Evolutionary conservation across 2,888 invertebrate species (phyloP).

Genomic region (Melanotus villosus): DNA sequence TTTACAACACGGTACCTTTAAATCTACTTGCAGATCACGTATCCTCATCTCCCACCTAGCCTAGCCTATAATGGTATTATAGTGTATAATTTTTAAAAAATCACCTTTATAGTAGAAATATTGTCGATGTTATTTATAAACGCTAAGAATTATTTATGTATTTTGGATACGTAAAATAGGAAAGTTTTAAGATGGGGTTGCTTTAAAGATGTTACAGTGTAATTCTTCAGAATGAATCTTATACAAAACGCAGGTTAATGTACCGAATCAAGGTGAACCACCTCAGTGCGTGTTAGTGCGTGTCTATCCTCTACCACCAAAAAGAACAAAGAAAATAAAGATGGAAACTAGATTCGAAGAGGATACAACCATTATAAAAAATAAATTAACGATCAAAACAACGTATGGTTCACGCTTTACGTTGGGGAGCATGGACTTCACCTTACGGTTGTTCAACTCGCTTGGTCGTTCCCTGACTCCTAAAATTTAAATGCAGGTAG

Average conservation of each 20-base stretch:
- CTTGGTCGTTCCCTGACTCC: conserved; percentile 32
- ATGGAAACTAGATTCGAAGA: conserved; percentile 43
- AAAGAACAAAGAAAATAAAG: conserved; percentile 46
- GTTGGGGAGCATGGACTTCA: conserved; percentile 34
- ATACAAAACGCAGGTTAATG: conserved; percentile 56
- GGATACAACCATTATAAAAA: conserved; percentile 39
- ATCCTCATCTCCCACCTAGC: no score
- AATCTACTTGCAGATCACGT: no score
- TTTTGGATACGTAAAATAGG: no score
- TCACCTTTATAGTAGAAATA: no score
- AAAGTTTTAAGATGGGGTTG: no score
- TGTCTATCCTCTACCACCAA: conserved; percentile 52
- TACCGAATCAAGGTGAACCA: conserved; percentile 59
- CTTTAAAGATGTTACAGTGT: neutral
- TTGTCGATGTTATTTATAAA: no score
- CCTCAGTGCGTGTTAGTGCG: conserved; percentile 57
- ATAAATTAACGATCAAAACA: conserved; percentile 44
- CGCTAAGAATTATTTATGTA: no score
- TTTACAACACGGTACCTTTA: no score
- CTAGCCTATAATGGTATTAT: no score
- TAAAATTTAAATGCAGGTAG: conserved; percentile 32
- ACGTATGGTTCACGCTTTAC: conserved; percentile 37
- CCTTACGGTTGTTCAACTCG: conserved; percentile 46
- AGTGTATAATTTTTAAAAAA: no score
- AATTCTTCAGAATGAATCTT: conserved; percentile 22